A percentile compares a stretch with the other conserved stretches of the same genome.
Conservation (phyloP, 2,797 vertebrate genomes). For the Enteromius thamalakanensis region DNA sequence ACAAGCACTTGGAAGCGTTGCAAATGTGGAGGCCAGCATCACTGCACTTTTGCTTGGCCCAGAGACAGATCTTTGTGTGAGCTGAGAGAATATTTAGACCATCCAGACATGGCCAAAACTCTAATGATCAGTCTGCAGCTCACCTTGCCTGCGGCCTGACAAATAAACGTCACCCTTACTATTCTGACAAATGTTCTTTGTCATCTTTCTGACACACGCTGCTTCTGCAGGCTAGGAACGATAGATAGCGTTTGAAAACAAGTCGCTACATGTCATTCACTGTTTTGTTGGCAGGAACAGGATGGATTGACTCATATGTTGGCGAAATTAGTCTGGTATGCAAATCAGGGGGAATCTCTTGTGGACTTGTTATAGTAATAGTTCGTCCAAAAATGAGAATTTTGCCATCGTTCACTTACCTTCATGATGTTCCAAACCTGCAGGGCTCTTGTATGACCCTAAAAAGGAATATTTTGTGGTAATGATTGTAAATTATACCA, state of each 20-base stretch:
- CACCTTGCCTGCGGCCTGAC: slow-evolving; percentile 64
- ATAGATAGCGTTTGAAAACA: slow-evolving; percentile 59
- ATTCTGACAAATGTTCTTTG: slow-evolving; percentile 65
- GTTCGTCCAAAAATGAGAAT: not conserved
- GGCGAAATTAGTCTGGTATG: slow-evolving; percentile 22
- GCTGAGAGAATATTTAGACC: slow-evolving; percentile 53
- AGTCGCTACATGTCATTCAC: slow-evolving; percentile 51
- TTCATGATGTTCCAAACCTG: not conserved
- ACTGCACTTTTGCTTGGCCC: slow-evolving; percentile 19
- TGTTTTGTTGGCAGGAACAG: slow-evolving; percentile 46
- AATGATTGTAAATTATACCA: not conserved
- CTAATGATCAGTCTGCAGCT: slow-evolving; percentile 55
- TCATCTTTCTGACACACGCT: slow-evolving; percentile 54
- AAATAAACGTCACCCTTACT: slow-evolving; percentile 60
- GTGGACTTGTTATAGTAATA: not conserved
- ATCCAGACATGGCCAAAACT: slow-evolving; percentile 48
- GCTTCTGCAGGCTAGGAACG: slow-evolving; percentile 44
- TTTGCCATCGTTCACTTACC: not conserved
- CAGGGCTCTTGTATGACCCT: not conserved
- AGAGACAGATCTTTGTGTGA: slow-evolving; percentile 40
- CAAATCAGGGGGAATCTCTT: slow-evolving; percentile 4
- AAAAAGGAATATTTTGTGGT: not conserved
- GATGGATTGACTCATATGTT: slow-evolving; percentile 39
- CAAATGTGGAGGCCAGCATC: slow-evolving; percentile 27
- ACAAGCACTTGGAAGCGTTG: not conserved